phyloP scores from a whole-genome alignment of 2,113 vertebrate species.

The Dissostichus mawsoni region DNA sequence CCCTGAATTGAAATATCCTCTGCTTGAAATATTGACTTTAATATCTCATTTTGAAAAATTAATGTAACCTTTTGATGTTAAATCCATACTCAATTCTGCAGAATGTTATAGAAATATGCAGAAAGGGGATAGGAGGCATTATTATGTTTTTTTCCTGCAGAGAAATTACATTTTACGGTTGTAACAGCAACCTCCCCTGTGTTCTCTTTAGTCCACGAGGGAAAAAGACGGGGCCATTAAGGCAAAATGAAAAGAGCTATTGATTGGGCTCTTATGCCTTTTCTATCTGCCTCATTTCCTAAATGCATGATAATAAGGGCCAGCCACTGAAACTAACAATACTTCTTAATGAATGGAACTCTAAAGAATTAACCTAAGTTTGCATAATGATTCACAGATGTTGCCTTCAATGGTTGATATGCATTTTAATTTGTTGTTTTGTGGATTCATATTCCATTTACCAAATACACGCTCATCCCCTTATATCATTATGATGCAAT shows the following conservation, averaged over 20 bases:
- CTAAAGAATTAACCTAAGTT: conserved; percentile 94
- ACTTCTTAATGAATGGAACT: conserved; percentile 96
- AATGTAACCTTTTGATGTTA: conserved; percentile 99
- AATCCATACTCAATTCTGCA: conserved; percentile 99
- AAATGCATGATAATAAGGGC: conserved; percentile 97
- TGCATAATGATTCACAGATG: conserved; percentile 93
- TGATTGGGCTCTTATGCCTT: conserved; percentile 99
- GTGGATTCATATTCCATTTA: conserved; percentile 63
- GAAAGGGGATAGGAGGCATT: conserved; percentile 91
- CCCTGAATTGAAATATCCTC: conserved; percentile 97
- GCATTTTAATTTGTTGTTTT: conserved; percentile 83
- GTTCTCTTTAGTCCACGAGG: conserved; percentile 83
- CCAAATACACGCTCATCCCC: conserved; percentile 88
- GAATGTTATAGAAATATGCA: conserved; percentile 99
- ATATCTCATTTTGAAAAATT: conserved; percentile 99
- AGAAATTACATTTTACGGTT: conserved; percentile 98
- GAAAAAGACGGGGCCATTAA: conserved; percentile 91
- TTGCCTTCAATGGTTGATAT: conserved; percentile 88
- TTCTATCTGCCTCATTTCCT: conserved; percentile 94
- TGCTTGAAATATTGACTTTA: conserved; percentile 99
- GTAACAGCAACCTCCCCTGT: conserved; percentile 94
- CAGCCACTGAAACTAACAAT: conserved; percentile 94
- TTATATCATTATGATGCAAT: conserved; percentile 93
- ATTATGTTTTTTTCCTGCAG: conserved; percentile 96
- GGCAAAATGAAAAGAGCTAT: conserved; percentile 99